Conservation (phyloP, 2,113 vertebrate species). For the Erythrolamprus reginae region DNA sequence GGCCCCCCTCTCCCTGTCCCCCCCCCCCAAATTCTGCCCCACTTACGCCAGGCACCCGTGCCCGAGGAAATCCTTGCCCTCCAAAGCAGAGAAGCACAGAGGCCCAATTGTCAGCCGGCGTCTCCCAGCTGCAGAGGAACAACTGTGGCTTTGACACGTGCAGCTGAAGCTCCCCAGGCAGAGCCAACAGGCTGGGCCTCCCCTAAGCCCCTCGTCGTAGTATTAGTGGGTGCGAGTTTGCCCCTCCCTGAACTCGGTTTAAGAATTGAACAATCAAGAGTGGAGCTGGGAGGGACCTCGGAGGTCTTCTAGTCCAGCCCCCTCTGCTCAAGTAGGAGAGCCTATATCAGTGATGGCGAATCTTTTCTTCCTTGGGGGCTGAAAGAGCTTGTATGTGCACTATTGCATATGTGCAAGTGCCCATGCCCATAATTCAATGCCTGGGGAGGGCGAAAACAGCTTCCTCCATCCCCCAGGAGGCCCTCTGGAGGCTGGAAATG, state of each 20-base stretch:
- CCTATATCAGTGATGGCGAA: no score
- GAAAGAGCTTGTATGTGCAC: no score
- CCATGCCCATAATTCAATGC: no score
- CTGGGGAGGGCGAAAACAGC: no score
- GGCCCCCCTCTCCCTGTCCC: not conserved
- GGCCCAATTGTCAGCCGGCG: not conserved
- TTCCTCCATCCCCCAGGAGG: no score
- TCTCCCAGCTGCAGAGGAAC: not conserved
- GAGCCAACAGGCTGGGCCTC: no score
- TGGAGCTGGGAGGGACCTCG: no score
- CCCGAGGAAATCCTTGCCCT: not conserved
- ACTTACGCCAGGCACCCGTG: not conserved
- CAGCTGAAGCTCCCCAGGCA: not conserved
- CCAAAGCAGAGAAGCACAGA: not conserved
- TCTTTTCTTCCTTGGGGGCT: no score
- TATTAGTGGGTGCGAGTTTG: accelerated
- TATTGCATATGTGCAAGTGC: no score
- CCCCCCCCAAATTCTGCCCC: not conserved
- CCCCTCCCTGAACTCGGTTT: not conserved
- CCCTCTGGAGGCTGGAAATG: no score
- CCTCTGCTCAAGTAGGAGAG: no score
- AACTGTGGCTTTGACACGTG: not conserved
- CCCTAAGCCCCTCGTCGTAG: not conserved
- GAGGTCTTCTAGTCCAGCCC: no score
- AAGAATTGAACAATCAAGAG: not conserved